Evolutionary conservation across 1,140 invertebrate species (phyloP).

Genomic region (Pachypeltis micranthus): DNA sequence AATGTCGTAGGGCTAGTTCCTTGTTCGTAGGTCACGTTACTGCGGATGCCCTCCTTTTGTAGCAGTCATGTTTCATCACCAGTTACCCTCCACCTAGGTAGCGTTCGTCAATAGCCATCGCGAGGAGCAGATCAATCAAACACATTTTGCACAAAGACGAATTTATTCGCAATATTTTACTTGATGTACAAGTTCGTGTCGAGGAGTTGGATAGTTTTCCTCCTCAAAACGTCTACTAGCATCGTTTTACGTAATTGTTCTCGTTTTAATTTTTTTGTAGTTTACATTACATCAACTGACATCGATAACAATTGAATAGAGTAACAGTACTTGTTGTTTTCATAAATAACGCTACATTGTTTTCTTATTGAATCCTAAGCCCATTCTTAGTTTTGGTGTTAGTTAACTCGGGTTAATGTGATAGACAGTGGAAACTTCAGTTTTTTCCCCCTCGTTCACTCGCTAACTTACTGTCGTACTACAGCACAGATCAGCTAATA

Average conservation of each 20-base stretch:
- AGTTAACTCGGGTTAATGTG: neutral
- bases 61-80: too few relatives aligned
- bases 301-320: conserved; percentile 5
- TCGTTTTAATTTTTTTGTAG: neutral
- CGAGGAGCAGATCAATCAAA: too few relatives aligned
- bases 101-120: too few relatives aligned
- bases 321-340: conserved; percentile 4
- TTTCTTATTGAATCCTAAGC: conserved; percentile 5
- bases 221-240: neutral
- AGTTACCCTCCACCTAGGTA: too few relatives aligned
- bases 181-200: conserved; percentile 1
- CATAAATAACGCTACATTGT: neutral
- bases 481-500: too few relatives aligned
- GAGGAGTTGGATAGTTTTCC: neutral
- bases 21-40: too few relatives aligned
- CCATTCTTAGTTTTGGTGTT: neutral
- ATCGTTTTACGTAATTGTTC: too few relatives aligned
- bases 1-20: too few relatives aligned
- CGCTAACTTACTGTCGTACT: too few relatives aligned
- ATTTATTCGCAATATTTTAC: neutral
- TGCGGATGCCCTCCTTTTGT: too few relatives aligned
- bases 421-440: neutral
- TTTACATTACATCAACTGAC: conserved; percentile 6
- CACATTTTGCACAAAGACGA: neutral
- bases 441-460: too few relatives aligned